Base-by-base conservation (phyloP, 2,797 vertebrate genomes). In the Craterocephalus amniculus region DNA sequence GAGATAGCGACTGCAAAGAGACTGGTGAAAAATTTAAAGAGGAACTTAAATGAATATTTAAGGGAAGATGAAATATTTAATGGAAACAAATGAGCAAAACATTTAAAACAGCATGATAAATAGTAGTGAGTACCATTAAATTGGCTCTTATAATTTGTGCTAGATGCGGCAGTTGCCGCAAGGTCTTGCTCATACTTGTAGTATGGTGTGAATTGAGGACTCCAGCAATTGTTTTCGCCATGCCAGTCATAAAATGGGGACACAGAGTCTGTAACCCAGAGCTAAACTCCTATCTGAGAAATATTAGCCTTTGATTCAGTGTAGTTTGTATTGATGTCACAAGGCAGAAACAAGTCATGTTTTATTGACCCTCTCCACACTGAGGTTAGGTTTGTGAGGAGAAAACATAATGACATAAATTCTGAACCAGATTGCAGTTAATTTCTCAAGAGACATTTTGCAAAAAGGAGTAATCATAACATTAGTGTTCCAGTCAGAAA, bases 21-120 rank as follows among this genome's bases (percentile, higher is more conserved):
- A 89, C 85, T 93, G 85, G 92, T 95, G 84, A 95, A 95, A 94
- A 92, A 93, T 94, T 92, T 91, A 94, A 89, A 88, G 87, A 89
- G 87, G 88, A 90, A 92, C 92, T 93, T 93, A 91, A 94, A 94
- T 94, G 84, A 95, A 95, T 95, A 94, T 94, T 95, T 95, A 93
- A 95, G 89, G 78, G 81, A 88, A 85, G 84, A 93, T 95, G 87
- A 95, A 95, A 94, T 94, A 95, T 95, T 94, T 90, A 95, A 93
- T 83, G 87, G 92, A 94, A 94, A 94, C 92, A 94, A 95, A 94
- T 94, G 93, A 93, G 91, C 88, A 92, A 93, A 94, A 93, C 93
- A 93, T 94, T 95, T 94, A 93, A 93, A 92, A 91, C 86, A 54
- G 91, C 88, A 85, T 89, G 85, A 94, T 92, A 93, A 93, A 94